Evolutionary conservation across 1,140 invertebrate species (phyloP), one percentile per base, ranked within the genome.

Genomic region (Geopemphigus sp.): DNA sequence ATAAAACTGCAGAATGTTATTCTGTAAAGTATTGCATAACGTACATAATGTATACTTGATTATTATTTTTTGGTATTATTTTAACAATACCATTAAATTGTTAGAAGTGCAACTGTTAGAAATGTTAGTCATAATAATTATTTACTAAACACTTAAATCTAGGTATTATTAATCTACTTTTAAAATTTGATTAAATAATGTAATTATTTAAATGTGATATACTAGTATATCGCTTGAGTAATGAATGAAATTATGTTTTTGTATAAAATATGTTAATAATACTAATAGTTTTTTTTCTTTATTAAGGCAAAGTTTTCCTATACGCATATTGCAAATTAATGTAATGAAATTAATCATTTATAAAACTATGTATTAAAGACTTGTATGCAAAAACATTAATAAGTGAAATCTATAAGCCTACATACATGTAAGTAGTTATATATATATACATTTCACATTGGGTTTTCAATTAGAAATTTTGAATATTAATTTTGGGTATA

Each of bases 401-500:
- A 17, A 53, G 11, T 70, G 8, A 70, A 0, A 19, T 50, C 11
- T 53, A 19, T 26, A 24, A 53, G 1, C 17, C 29, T 70, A 53
- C 17, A 53, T 53, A 70, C 29, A 26, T 50, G 15, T 54, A 70
- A 68, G 8, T 68, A 64, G 6, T 68, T 47, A 47, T 47, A 24
- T 29, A 47, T 15, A 50, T 70, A n/a, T 50, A 50, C 53, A n/a
- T 29, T 70, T 70, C 24, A 70, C 45, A 53, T 53, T 70, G 47
- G 47, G 45, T 53, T 70, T 26, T 70, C 6, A 70, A 19, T 29
- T 53, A n/a, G 26, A 53, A 19, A 53, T 17, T 26, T 53, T 26
- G 50, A 3, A 70, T 70, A 53, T 53, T 70, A 70, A 15, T 70
- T 70, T 53, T 70, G 68, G 68, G 47, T 70, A 53, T 70, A 29